Evolutionary conservation across 1,140 invertebrate species (phyloP), one percentile per base, ranked within the genome.

Genomic region (Pseudobourletiella spinata): DNA sequence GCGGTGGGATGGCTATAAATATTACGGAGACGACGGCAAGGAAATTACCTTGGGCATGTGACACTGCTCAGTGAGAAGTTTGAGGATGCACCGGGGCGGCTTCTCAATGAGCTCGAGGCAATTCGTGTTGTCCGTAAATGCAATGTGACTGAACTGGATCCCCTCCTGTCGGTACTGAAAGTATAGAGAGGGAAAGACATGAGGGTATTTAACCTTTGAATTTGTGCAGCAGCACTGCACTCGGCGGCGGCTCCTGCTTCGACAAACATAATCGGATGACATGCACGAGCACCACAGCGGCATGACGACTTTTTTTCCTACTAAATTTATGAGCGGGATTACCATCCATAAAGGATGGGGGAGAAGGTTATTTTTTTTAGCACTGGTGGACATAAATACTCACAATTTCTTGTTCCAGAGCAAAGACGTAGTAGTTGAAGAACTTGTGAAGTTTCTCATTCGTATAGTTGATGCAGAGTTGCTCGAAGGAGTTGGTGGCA

Each of bases 391-490:
- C n/a, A n/a, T 60, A 48, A 64, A 52, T 20, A 84, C 86, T 86
- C 79, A 94, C 90, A 70, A 91, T 86, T 79, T 92, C 87, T 75
- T 94, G 91, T 76, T 95, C 91, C 60, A 94, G 73, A 0, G 89
- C 88, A 72, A 95, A 95, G 0, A 95, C 90, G 71, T 94, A 94
- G 71, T 94, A 90, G 80, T 98, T 98, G 77, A 98, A 98, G 77
- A 98, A 97, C 79, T 95, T 95, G 74, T 98, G 95, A 14, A 98
- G 80, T 74, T 98, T 98, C 76, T 98, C 95, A 74, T 98, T 98
- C 0, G 94, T 95, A 75, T 96, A 98, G 77, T 98, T 98, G 70
- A 98, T 98, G 35, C 66, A 68, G n/a, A 84, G 83, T 75, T 98
- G 95, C 75, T 98, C 95, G 74, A 98, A 94, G 3, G 91, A 94